Evolutionary conservation across 2,888 invertebrate genomes (phyloP), one percentile per base, ranked within the genome.

Genomic region (Seira ritae): DNA sequence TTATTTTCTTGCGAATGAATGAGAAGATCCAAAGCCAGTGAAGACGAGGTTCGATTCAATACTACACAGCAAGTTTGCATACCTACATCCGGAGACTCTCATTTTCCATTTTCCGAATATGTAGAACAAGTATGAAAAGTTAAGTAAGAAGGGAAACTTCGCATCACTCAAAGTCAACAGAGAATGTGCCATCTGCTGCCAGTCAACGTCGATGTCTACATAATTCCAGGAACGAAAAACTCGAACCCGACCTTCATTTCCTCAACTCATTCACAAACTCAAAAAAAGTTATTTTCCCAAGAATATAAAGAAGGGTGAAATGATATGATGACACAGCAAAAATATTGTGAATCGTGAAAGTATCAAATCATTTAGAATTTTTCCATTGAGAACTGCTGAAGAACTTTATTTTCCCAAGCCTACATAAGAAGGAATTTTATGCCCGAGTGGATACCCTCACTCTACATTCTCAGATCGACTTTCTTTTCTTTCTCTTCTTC

Each of bases 121-220:
- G 42, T 8, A 42, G n/a, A n/a, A n/a, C n/a, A n/a, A n/a, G n/a
- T n/a, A n/a, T n/a, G n/a, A n/a, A n/a, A n/a, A n/a, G n/a, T n/a
- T n/a, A 8, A 31, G 31, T 31, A 31, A 31, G 3, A 31, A 2
- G 2, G 8, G 8, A 31, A 31, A 31, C 31, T 31, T 80, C 80
- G 46, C 65, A 80, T 80, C 80, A 74, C 46, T 81, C 80, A 75
- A 81, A 81, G 80, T 81, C 80, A 75, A 22, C 23, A 23, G 24
- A 24, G 46, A 73, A 55, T 74, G 24, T 66, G 65, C 50, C 80
- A 81, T 62, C 80, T 81, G 80, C 80, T 80, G 68, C 80, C 72
- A 67, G 31, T 73, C 72, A 80, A 37, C 55, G n/a, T 55, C 6
- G n/a, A 55, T 55, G 55, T 55, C 55, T 69, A 69, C 60, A 68